These are phyloP conservation scores for Eilema caniola DNA, from an alignment of 2,888 invertebrate species.

Conservation along the genomic window DNA sequence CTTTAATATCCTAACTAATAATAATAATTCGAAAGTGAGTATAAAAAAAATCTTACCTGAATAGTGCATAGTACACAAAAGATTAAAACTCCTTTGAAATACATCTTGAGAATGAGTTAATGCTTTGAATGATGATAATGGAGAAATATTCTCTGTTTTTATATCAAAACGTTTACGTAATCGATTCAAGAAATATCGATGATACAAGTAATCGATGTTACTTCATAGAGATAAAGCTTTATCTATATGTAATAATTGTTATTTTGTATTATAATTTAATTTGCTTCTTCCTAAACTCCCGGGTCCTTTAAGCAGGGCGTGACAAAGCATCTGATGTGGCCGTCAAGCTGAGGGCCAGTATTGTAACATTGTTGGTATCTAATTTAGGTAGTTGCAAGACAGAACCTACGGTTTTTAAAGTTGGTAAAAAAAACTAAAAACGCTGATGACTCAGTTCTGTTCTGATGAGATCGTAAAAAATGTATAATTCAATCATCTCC, in stretches of 20 bases:
- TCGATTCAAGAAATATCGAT: constrained; percentile 20
- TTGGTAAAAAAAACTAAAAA: neutral
- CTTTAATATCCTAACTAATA: too few species aligned
- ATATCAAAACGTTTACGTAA: constrained; percentile 39
- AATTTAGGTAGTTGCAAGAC: too few species aligned
- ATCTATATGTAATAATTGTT: constrained; percentile 22
- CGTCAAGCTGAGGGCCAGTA: too few species aligned
- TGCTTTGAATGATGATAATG: constrained; percentile 27
- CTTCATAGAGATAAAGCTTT: constrained; percentile 15
- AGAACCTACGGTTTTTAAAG: too few species aligned
- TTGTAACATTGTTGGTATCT: too few species aligned
- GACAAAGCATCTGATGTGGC: too few species aligned
- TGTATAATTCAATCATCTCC: constrained; percentile 54
- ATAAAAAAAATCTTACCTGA: constrained; percentile 51
- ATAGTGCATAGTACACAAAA: constrained; percentile 52
- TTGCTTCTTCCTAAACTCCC: too few species aligned
- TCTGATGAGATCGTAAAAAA: neutral
- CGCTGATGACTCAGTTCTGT: neutral
- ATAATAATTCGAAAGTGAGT: too few species aligned
- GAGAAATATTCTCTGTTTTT: constrained; percentile 19
- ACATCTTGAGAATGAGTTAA: constrained; percentile 43
- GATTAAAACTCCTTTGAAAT: constrained; percentile 44
- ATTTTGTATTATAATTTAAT: neutral
- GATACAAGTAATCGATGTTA: constrained; percentile 16
- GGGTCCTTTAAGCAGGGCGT: too few species aligned